Evolutionary conservation across 2,113 vertebrate species (phyloP).

Genomic region (Clarias batrachus): DNA sequence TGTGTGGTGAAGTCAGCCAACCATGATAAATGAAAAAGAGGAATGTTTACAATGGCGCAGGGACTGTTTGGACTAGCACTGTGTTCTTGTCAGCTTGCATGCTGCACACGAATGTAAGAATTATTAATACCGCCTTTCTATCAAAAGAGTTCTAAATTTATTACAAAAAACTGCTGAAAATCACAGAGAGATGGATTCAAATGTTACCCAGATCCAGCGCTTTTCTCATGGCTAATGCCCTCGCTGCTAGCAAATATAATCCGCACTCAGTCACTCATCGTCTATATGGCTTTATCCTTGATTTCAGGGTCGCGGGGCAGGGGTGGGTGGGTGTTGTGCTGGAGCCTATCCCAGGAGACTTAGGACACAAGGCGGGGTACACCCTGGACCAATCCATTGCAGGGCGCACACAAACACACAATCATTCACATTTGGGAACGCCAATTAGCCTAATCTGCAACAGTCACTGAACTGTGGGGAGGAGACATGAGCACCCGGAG

Average conservation of each 20-base stretch:
- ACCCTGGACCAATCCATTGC: too few species aligned
- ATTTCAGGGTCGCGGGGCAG: too few species aligned
- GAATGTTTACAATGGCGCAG: constrained; percentile 59
- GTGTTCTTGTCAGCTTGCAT: constrained; percentile 52
- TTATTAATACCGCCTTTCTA: constrained; percentile 63
- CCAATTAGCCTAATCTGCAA: too few species aligned
- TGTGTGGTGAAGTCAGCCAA: constrained; percentile 39
- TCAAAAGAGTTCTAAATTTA: constrained; percentile 29
- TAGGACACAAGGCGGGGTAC: too few species aligned
- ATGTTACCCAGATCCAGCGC: not conserved
- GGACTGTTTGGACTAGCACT: constrained; percentile 63
- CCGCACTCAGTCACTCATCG: not conserved
- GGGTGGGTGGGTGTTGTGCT: too few species aligned
- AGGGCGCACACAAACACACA: too few species aligned
- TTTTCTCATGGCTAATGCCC: constrained; percentile 11
- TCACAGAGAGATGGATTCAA: not conserved
- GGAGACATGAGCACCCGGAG: too few species aligned
- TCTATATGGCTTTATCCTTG: too few species aligned
- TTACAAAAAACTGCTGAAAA: constrained; percentile 1
- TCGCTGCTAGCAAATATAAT: not conserved
- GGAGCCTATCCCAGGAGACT: too few species aligned
- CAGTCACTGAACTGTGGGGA: too few species aligned
- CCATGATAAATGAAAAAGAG: constrained; percentile 55
- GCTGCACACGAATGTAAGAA: constrained; percentile 61
- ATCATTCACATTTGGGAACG: too few species aligned